phyloP scores from a whole-genome alignment of 2,797 vertebrate species.

The Potorous gilbertii region DNA sequence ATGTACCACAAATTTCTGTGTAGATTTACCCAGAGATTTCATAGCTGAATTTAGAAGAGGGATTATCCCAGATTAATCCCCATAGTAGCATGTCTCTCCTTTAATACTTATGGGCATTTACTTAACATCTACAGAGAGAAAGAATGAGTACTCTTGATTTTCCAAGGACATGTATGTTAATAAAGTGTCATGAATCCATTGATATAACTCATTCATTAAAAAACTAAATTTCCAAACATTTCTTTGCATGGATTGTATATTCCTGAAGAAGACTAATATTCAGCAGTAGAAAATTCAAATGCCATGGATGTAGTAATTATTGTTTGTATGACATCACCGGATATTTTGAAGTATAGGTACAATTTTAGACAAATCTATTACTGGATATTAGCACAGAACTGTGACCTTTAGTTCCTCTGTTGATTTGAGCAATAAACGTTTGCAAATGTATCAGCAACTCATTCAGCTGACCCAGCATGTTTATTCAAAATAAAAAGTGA shows the following conservation, averaged over 20 bases:
- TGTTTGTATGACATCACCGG: not conserved
- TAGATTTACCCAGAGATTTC: not conserved
- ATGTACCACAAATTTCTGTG: not conserved
- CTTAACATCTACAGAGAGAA: not conserved
- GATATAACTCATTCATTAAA: not conserved
- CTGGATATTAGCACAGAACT: constrained; percentile 40
- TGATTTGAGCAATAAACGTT: constrained; percentile 78
- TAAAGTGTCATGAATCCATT: not conserved
- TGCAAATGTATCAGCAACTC: constrained; percentile 72
- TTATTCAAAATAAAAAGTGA: constrained; percentile 62
- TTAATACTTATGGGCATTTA: not conserved
- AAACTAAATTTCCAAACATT: not conserved
- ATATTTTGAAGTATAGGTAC: constrained; percentile 59
- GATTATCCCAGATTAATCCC: not conserved
- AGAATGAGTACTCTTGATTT: not conserved
- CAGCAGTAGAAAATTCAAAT: not conserved
- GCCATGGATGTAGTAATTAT: not conserved
- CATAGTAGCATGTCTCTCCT: not conserved
- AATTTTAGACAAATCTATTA: constrained; percentile 56
- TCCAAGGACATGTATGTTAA: not conserved
- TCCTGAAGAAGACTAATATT: not conserved
- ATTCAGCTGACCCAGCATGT: constrained; percentile 52
- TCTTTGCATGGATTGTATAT: not conserved
- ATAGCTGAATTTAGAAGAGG: not conserved
- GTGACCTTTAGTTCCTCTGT: constrained; percentile 55